Evolutionary conservation across 1,140 invertebrate genomes (phyloP).

Genomic region (Trichoplusia ni): DNA sequence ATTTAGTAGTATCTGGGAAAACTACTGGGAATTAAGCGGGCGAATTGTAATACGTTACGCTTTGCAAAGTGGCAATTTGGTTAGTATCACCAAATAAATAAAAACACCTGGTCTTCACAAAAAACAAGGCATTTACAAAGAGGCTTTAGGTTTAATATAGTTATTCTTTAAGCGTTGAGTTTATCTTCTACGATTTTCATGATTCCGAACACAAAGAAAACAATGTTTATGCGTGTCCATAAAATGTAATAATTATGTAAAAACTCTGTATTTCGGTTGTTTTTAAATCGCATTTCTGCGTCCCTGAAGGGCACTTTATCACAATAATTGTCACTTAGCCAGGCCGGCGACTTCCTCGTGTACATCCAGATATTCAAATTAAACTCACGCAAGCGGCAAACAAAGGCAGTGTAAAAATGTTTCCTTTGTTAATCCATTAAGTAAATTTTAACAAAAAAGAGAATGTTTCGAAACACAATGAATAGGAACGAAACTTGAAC

Average conservation of each 20-base stretch:
- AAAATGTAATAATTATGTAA: neutral
- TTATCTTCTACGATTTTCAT: no score
- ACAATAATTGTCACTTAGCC: constrained; percentile 7
- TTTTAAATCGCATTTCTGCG: neutral
- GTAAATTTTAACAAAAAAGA: constrained; percentile 26
- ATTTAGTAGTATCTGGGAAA: neutral
- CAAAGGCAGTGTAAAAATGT: constrained; percentile 6
- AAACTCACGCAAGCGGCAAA: constrained; percentile 5
- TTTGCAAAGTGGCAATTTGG: no score
- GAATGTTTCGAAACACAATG: constrained; percentile 15
- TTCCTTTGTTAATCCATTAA: constrained; percentile 33
- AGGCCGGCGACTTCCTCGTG: neutral
- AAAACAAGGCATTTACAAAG: no score
- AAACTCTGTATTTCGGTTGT: neutral
- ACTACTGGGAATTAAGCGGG: no score
- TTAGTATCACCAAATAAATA: no score
- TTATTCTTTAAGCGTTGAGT: no score
- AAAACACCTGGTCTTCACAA: no score
- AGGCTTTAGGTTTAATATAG: no score
- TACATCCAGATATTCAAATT: constrained; percentile 8
- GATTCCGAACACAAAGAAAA: no score
- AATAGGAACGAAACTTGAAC: constrained; percentile 26
- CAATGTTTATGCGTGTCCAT: no score
- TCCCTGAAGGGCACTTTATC: neutral
- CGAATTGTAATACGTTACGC: no score